These are phyloP conservation scores for Hyalella azteca DNA, from an alignment of 2,888 invertebrate genomes.

Conservation along the genomic window DNA sequence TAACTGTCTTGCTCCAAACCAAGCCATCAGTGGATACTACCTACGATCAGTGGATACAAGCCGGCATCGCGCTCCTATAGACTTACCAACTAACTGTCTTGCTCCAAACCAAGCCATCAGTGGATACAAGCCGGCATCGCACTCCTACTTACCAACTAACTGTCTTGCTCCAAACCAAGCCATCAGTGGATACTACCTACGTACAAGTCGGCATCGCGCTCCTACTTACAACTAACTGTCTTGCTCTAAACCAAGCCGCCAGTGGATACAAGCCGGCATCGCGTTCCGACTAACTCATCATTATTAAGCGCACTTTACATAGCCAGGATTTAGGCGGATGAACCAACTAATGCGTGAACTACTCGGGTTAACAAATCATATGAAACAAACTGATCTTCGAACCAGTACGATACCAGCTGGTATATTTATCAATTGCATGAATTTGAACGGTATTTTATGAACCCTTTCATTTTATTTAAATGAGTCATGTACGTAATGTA, in stretches of 20 bases:
- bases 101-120: conserved; percentile 63
- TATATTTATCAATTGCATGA: too few species aligned
- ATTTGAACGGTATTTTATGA: too few species aligned
- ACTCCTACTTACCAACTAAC: conserved; percentile 54
- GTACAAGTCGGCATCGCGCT: conserved; percentile 70
- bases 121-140: conserved; percentile 73
- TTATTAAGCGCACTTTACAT: neutral
- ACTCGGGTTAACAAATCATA: too few species aligned
- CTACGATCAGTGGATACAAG: conserved; percentile 66
- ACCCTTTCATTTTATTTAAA: too few species aligned
- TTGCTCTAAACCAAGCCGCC: conserved; percentile 62
- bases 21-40: conserved; percentile 63
- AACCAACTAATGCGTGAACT: too few species aligned
- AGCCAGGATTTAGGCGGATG: too few species aligned
- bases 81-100: conserved; percentile 52
- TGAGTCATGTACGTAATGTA: too few species aligned
- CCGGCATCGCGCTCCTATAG: conserved; percentile 67
- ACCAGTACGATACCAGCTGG: too few species aligned
- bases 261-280: conserved; percentile 72
- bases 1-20: conserved; percentile 59
- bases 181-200: conserved; percentile 63
- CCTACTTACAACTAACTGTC: conserved; percentile 13
- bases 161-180: conserved; percentile 60
- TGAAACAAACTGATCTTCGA: too few species aligned
- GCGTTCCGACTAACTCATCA: conserved; percentile 62